Evolutionary conservation across 2,797 vertebrate genomes (phyloP).

Genomic region (Furcifer pardalis): DNA sequence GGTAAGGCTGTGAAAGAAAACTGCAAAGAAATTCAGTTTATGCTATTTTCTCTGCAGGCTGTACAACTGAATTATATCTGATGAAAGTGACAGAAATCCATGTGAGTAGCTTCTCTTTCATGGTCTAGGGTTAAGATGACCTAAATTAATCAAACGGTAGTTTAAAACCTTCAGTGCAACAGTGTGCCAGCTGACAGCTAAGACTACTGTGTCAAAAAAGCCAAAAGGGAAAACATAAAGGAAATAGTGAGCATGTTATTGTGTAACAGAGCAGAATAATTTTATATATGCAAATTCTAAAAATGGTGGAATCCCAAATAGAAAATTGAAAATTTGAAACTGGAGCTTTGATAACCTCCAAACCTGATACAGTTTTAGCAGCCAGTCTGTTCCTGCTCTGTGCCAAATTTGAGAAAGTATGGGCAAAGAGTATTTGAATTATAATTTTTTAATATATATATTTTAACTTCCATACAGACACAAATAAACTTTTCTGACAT

Average conservation of each 20-base stretch:
- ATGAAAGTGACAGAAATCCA: not conserved
- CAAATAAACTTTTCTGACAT: too few relatives aligned
- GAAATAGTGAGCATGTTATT: constrained; percentile 42
- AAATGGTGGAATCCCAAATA: too few relatives aligned
- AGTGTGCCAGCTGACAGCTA: constrained; percentile 53
- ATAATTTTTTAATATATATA: too few relatives aligned
- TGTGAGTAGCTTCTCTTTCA: constrained; percentile 36
- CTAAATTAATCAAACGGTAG: constrained; percentile 39
- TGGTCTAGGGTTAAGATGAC: constrained; percentile 46
- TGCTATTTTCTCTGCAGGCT: not conserved
- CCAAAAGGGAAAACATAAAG: constrained; percentile 10
- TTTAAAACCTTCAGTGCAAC: constrained; percentile 58
- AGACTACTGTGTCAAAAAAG: constrained; percentile 55
- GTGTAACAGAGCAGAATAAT: too few relatives aligned
- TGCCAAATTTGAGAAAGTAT: too few relatives aligned
- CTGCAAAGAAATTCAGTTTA: not conserved
- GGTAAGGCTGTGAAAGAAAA: not conserved
- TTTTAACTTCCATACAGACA: too few relatives aligned
- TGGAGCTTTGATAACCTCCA: too few relatives aligned
- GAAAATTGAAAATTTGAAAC: too few relatives aligned
- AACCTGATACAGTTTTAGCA: too few relatives aligned
- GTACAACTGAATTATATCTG: constrained; percentile 19
- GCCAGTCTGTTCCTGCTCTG: too few relatives aligned
- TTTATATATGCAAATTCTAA: too few relatives aligned
- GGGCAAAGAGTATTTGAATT: too few relatives aligned